phyloP scores from a whole-genome alignment of 2,888 invertebrate genomes.

The Parthenolecanium corni region DNA sequence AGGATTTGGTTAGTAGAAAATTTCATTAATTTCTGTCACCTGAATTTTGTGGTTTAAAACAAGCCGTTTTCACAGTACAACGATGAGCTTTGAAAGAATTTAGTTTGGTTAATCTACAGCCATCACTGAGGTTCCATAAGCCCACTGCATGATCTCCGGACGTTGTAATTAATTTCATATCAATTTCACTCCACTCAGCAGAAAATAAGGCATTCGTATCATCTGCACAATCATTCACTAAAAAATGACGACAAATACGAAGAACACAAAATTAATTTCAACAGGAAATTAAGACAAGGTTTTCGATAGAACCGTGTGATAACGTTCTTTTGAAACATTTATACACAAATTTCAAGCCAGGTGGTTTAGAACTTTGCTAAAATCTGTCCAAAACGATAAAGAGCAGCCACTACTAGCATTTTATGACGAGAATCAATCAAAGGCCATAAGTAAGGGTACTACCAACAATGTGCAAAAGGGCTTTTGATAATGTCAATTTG shows the following conservation, averaged over 20 bases:
- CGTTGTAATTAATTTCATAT: slow-evolving; percentile 67
- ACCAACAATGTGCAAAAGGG: too few species aligned
- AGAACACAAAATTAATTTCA: too few species aligned
- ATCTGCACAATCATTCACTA: slow-evolving; percentile 37
- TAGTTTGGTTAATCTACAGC: slow-evolving; percentile 28
- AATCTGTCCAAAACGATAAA: too few species aligned
- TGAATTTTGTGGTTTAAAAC: slow-evolving; percentile 54
- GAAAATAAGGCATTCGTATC: slow-evolving; percentile 86
- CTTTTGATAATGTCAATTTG: too few species aligned
- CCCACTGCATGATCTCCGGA: slow-evolving; percentile 74
- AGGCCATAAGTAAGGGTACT: too few species aligned
- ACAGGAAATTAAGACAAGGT: too few species aligned
- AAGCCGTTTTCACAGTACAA: slow-evolving; percentile 69
- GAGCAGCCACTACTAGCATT: too few species aligned
- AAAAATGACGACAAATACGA: background rate
- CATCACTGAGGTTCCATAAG: slow-evolving; percentile 55
- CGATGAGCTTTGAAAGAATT: slow-evolving; percentile 59
- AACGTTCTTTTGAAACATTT: background rate
- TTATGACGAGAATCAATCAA: too few species aligned
- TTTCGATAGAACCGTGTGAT: background rate
- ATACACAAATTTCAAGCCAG: background rate
- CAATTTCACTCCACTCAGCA: slow-evolving; percentile 68
- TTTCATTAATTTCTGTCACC: too few species aligned
- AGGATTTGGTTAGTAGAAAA: too few species aligned
- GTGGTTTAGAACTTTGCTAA: too few species aligned